A percentile compares a stretch with the other conserved stretches of the same genome.
These are phyloP conservation scores for Eupleurogrammus muticus DNA, from an alignment of 2,797 vertebrate genomes.

Conservation along the genomic window DNA sequence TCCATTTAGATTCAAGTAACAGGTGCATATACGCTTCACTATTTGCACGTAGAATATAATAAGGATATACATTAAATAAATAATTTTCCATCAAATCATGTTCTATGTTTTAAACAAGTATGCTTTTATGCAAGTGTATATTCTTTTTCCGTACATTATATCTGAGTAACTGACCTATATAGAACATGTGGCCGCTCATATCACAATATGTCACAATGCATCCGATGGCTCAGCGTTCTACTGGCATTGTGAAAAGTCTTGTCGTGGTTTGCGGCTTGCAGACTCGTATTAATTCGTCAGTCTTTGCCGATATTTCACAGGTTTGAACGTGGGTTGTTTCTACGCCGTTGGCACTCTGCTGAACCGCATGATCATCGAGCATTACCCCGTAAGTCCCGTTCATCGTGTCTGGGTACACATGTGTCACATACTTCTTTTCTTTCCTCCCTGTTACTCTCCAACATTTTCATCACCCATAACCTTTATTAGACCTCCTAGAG, in stretches of 20 bases:
- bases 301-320: conserved; percentile 72
- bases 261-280: not conserved
- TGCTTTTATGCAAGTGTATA: too few relatives aligned
- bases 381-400: conserved; percentile 90
- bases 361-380: conserved; percentile 91
- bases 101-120: too few relatives aligned
- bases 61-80: not conserved
- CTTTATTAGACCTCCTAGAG: not conserved
- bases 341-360: conserved; percentile 94
- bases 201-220: conserved; percentile 8
- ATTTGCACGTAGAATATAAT: not conserved
- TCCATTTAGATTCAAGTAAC: not conserved
- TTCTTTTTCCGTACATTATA: too few relatives aligned
- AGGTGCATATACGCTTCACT: not conserved
- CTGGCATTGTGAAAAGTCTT: not conserved
- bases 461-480: not conserved
- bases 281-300: conserved; percentile 8
- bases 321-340: conserved; percentile 95
- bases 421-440: not conserved
- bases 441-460: not conserved
- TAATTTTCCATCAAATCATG: too few relatives aligned
- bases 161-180: too few relatives aligned
- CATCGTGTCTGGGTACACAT: not conserved
- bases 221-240: not conserved
- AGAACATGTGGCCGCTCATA: too few relatives aligned